phyloP scores from a whole-genome alignment of 2,888 invertebrate genomes.

The Drosophila antonietae region DNA sequence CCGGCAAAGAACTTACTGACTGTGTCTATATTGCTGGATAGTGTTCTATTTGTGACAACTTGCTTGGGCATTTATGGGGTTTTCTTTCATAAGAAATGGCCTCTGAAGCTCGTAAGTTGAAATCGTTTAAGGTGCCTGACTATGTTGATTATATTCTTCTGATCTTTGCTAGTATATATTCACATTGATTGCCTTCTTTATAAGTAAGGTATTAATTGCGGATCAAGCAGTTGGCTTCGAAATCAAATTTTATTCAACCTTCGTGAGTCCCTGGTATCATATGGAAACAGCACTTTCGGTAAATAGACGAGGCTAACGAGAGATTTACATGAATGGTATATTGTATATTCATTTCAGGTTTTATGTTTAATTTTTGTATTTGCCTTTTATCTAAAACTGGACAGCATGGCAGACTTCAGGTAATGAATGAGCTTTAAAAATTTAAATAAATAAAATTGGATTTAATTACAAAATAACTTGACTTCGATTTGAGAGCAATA shows the following conservation, averaged over 20 bases:
- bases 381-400: background rate
- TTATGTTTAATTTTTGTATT: conserved; percentile 3
- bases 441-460: background rate
- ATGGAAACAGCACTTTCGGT: conserved; percentile 20
- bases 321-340: background rate
- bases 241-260: background rate
- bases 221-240: background rate
- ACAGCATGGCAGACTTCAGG: background rate
- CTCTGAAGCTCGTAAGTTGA: conserved; percentile 17
- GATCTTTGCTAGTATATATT: background rate
- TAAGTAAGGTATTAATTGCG: conserved; percentile 23
- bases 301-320: background rate
- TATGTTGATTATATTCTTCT: background rate
- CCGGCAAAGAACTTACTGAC: background rate
- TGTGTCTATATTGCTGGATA: conserved; percentile 14
- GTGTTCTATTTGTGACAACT: conserved; percentile 2
- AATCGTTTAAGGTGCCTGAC: no score
- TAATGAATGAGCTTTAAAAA: background rate
- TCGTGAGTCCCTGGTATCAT: conserved; percentile 16
- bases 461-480: background rate
- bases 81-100: background rate
- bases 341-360: background rate
- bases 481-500: background rate
- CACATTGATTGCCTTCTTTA: conserved; percentile 7
- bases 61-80: conserved; percentile 15